Conservation (phyloP, 2,888 invertebrate genomes). For the Apamea crenata region DNA sequence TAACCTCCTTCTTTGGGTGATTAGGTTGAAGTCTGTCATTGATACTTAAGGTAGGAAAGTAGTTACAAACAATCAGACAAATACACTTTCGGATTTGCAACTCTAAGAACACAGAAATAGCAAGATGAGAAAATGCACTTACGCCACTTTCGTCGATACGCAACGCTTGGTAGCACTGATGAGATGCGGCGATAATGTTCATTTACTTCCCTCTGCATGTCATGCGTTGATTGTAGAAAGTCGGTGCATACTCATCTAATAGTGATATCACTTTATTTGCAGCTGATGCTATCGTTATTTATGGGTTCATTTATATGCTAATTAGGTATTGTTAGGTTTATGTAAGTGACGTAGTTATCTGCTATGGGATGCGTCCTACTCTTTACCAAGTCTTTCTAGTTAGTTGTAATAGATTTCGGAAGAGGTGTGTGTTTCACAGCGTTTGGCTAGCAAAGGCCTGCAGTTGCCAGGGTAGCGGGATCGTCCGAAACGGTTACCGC, state of each 20-base stretch:
- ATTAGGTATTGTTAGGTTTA: slow-evolving; percentile 40
- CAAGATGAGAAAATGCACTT: slow-evolving; percentile 69
- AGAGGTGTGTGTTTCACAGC: not conserved
- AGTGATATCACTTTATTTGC: slow-evolving; percentile 42
- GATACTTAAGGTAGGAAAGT: not conserved
- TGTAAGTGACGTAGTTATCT: not conserved
- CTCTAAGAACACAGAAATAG: slow-evolving; percentile 49
- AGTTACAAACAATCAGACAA: not conserved
- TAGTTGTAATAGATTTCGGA: no score
- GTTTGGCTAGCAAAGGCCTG: no score
- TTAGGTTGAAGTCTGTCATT: not conserved
- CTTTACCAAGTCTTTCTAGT: not conserved
- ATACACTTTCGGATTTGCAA: not conserved
- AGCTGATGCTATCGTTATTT: slow-evolving; percentile 37
- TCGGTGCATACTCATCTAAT: slow-evolving; percentile 20
- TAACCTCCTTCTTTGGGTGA: not conserved
- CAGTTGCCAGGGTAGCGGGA: no score
- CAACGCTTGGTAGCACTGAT: slow-evolving; percentile 75
- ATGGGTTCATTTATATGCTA: slow-evolving; percentile 44
- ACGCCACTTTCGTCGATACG: slow-evolving; percentile 75
- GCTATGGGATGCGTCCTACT: not conserved
- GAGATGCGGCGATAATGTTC: slow-evolving; percentile 71
- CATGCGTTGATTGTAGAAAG: slow-evolving; percentile 63
- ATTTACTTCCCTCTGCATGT: slow-evolving; percentile 65
- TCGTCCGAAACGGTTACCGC: no score